Base-by-base conservation (phyloP, 2,797 vertebrate species). In the Clamator glandarius region DNA sequence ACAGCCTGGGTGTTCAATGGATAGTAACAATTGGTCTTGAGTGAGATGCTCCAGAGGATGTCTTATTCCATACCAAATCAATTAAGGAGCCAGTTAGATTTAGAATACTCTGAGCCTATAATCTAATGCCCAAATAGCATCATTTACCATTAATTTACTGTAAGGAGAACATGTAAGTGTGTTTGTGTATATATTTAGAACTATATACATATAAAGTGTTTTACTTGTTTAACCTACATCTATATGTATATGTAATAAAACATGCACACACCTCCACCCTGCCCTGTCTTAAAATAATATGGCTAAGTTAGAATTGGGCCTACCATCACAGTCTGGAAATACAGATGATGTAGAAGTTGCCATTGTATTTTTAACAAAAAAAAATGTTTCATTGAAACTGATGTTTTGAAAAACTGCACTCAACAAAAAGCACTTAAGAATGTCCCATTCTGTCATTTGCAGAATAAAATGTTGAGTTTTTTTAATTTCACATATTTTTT, bases 1-100 rank as follows among this genome's bases (percentile, higher is more conserved):
- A 57, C 79, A 90, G 74, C 64, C 77, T 36, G 85, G 76, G 31
- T 91, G n/a, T 70, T 94, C 90, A 93, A 41, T 63, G 77, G 66
- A 55, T 93, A 93, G 86, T 88, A 88, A 52, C 83, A 73, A 87
- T 93, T 84, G 88, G 66, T 89, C 84, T 89, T 92, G 66, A 64
- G 74, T 59, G 70, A 66, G 52, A 7, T 80, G 94, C 94, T 96
- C 57, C 18, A 0, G 84, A 88, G 88, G 26, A 94, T 89, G 77
- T 87, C 11, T 35, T 94, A 94, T 95, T 96, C 95, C 86, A 94
- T 87, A 84, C 26, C 88, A 95, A 96, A 74, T 84, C 84, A 96
- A 88, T 94, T 93, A 93, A 90, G 89, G 64, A 96, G 90, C 55
- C 85, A 92, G 93, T 69, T 93, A 79, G 63, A 76, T 83, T 93